Conservation (phyloP, 2,797 vertebrate genomes). For the Chelonia mydas region DNA sequence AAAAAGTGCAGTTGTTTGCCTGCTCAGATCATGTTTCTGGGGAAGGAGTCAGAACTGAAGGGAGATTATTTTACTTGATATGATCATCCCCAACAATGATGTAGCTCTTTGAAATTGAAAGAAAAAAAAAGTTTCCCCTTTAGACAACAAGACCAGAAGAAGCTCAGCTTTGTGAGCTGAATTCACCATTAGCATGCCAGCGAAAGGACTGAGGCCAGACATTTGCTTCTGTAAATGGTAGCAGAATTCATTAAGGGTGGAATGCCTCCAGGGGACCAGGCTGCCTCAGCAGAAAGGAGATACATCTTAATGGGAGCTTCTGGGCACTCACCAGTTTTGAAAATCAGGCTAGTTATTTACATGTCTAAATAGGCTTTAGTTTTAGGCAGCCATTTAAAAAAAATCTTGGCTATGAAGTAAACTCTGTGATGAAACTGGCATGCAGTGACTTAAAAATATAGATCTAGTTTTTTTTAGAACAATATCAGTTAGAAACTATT, state of each 20-base stretch:
- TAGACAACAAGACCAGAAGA: background rate
- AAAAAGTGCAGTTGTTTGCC: slow-evolving; percentile 60
- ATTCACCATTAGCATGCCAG: background rate
- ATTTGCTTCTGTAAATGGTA: background rate
- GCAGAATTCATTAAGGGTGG: background rate
- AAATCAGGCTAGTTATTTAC: background rate
- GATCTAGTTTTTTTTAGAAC: background rate
- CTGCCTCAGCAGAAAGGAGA: background rate
- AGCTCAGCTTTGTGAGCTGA: background rate
- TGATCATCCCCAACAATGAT: background rate
- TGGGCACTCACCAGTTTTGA: background rate
- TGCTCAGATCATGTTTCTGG: slow-evolving; percentile 49
- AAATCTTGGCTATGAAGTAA: background rate
- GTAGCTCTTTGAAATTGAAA: background rate
- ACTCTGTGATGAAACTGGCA: background rate
- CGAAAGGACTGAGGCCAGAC: background rate
- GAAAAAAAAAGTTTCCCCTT: background rate
- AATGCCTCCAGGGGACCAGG: background rate
- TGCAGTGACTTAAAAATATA: background rate
- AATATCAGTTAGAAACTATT: background rate
- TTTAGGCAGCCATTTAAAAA: rapidly evolving
- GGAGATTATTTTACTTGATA: background rate
- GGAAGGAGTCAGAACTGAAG: slow-evolving; percentile 9
- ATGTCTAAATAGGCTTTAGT: background rate
- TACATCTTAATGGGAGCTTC: background rate